Evolutionary conservation across 1,140 invertebrate species (phyloP).

Genomic region (Fopius arisanus): DNA sequence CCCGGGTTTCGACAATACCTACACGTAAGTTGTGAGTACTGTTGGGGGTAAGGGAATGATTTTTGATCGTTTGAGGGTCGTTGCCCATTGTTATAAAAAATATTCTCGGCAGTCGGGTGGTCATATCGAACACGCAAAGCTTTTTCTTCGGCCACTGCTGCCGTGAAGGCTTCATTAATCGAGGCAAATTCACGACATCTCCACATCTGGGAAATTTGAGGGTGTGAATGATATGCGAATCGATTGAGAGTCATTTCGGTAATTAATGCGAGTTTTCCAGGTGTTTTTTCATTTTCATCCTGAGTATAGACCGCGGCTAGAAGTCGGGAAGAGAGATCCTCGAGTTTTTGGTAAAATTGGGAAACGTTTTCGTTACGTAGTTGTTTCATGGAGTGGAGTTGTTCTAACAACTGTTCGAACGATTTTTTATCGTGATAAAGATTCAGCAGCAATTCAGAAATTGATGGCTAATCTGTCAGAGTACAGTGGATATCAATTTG

Average conservation of each 20-base stretch:
- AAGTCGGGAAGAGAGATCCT: too few relatives aligned
- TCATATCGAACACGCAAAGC: background rate
- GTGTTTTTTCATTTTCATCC: too few relatives aligned
- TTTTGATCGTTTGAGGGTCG: too few relatives aligned
- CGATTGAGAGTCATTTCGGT: background rate
- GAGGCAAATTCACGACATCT: slow-evolving; percentile 16
- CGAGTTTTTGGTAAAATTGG: too few relatives aligned
- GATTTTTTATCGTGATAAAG: slow-evolving; percentile 33
- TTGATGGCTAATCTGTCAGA: slow-evolving; percentile 27
- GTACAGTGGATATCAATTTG: slow-evolving; percentile 33
- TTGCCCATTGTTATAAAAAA: too few relatives aligned
- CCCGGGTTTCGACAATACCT: background rate
- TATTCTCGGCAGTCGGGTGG: too few relatives aligned
- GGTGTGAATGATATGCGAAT: slow-evolving; percentile 17
- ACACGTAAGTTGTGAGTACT: too few relatives aligned
- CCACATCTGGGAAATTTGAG: slow-evolving; percentile 19
- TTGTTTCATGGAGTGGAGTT: slow-evolving; percentile 26
- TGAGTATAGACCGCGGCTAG: too few relatives aligned
- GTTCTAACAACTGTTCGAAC: slow-evolving; percentile 28
- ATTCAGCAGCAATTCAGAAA: slow-evolving; percentile 30
- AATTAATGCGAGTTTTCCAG: too few relatives aligned
- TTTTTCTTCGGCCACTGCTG: slow-evolving; percentile 10
- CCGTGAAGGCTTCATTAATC: background rate
- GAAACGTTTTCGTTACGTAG: slow-evolving; percentile 21
- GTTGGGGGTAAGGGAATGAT: too few relatives aligned